Conservation (phyloP, 2,888 invertebrate species). For the Drosophila cracens region DNA sequence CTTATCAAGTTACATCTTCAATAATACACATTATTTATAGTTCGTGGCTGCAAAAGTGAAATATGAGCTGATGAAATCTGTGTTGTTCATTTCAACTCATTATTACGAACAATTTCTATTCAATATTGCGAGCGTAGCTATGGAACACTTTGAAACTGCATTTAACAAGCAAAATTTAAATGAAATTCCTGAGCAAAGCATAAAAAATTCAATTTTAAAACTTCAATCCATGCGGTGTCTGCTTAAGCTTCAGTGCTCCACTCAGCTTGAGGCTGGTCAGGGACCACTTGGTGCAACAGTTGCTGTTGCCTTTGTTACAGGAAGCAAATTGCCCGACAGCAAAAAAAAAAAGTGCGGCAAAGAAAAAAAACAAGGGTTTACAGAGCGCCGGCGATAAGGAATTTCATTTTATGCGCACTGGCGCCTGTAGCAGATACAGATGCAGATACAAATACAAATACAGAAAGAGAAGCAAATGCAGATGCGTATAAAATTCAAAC, state of each 20-base stretch:
- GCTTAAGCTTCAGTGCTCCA: constrained; percentile 10
- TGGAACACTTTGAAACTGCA: neutral
- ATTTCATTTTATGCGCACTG: constrained; percentile 61
- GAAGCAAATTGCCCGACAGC: constrained; percentile 40
- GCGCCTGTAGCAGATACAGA: constrained; percentile 39
- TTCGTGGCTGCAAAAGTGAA: neutral
- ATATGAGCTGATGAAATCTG: neutral
- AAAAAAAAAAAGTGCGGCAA: constrained; percentile 4
- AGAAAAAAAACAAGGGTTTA: constrained; percentile 17
- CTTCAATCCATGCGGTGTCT: constrained; percentile 27
- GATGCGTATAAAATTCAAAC: constrained; percentile 19
- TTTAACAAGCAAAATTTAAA: constrained; percentile 18
- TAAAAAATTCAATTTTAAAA: constrained; percentile 41
- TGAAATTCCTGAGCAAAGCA: constrained; percentile 31
- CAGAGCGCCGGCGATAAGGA: constrained; percentile 52
- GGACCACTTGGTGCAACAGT: constrained; percentile 43
- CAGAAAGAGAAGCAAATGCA: constrained; percentile 14
- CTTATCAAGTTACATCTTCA: neutral
- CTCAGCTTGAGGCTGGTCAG: constrained; percentile 41
- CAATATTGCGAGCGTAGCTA: neutral
- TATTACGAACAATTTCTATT: neutral
- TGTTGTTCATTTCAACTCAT: neutral
- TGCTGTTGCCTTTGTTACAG: constrained; percentile 27
- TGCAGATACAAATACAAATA: constrained; percentile 3
- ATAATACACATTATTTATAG: neutral